Evolutionary conservation across 2,113 vertebrate genomes (phyloP).

Genomic region (Erythrocercus mccallii): DNA sequence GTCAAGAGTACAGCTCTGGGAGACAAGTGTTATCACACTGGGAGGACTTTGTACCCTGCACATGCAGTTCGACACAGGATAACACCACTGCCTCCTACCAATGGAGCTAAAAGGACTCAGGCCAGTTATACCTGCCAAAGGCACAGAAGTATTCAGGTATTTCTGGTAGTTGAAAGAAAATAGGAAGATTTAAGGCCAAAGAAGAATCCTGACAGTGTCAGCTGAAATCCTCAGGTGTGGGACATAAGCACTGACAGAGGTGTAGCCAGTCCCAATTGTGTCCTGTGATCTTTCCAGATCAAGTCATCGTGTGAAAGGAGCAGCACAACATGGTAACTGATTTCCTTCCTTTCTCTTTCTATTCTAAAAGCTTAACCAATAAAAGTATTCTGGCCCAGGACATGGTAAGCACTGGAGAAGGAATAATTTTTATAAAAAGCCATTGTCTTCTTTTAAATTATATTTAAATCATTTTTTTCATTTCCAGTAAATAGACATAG

Average conservation of each 20-base stretch:
- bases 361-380: neutral
- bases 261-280: fast-evolving
- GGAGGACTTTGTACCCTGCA: neutral
- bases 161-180: neutral
- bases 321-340: fast-evolving
- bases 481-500: neutral
- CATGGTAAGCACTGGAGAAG: neutral
- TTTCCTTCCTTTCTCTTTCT: neutral
- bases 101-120: neutral
- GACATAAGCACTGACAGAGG: neutral
- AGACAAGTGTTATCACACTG: neutral
- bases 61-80: neutral
- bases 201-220: neutral
- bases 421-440: neutral
- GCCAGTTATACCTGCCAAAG: neutral
- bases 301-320: neutral
- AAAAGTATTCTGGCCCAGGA: neutral
- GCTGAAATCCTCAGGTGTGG: neutral
- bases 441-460: neutral
- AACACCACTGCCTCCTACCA: neutral
- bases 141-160: neutral
- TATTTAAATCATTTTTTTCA: neutral
- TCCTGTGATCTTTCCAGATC: neutral
- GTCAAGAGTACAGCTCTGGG: neutral
- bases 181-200: neutral